Percentiles rank a stretch among this genome's conserved stretches.
phyloP scores from a whole-genome alignment of 2,888 invertebrate species.

The Adineta ricciae region DNA sequence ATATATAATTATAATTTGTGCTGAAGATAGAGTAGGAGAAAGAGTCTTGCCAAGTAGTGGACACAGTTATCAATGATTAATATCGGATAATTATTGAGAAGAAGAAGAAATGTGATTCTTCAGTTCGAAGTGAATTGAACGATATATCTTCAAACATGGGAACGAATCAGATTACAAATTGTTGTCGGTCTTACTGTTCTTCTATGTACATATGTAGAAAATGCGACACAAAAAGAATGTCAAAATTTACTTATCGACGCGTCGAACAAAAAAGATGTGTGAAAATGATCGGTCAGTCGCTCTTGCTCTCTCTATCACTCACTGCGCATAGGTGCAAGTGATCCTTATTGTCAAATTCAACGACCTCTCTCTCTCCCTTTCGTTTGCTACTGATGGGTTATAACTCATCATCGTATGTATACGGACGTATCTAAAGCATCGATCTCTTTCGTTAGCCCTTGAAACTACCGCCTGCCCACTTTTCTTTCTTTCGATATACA shows the following conservation, averaged over 20 bases:
- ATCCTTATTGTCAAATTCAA: conserved; percentile 11
- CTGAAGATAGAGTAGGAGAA: not conserved
- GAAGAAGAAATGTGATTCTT: conserved; percentile 1
- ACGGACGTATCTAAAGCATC: not conserved
- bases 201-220: not conserved
- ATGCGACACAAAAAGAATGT: not conserved
- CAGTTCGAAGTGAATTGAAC: not conserved
- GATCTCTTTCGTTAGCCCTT: not conserved
- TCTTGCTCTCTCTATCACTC: not conserved
- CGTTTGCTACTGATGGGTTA: not conserved
- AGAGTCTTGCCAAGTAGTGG: not conserved
- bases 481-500: not conserved
- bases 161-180: not conserved
- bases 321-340: not conserved
- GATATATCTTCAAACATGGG: not conserved
- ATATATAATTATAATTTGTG: not conserved
- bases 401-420: not conserved
- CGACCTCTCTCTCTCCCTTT: not conserved
- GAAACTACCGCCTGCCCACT: conserved; percentile 3
- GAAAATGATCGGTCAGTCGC: conserved; percentile 16
- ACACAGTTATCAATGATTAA: not conserved
- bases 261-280: conserved; percentile 2
- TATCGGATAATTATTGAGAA: not conserved
- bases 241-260: conserved; percentile 9
- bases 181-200: conserved; percentile 15